phyloP scores from a whole-genome alignment of 2,888 invertebrate species.

The Drosophila fungiperda region DNA sequence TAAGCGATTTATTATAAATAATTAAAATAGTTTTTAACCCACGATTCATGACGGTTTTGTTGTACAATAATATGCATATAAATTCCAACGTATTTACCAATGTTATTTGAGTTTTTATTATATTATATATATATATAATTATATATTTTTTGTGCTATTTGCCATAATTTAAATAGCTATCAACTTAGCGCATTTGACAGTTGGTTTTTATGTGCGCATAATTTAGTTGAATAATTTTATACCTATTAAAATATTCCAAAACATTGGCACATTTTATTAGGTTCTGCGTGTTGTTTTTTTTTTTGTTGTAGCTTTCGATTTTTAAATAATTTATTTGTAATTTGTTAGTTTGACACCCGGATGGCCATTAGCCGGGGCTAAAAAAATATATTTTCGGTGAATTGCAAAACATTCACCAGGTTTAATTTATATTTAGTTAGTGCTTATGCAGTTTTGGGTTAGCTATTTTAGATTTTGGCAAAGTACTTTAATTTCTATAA shows the following conservation, averaged over 20 bases:
- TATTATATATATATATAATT: background rate
- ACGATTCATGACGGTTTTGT: background rate
- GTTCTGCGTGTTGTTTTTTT: slow-evolving; percentile 7
- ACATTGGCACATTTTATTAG: slow-evolving; percentile 13
- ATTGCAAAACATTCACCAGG: slow-evolving; percentile 11
- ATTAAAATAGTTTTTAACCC: slow-evolving; percentile 54
- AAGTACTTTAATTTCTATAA: background rate
- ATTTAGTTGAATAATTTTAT: slow-evolving; percentile 41
- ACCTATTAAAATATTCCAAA: slow-evolving; percentile 19
- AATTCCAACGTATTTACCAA: slow-evolving; percentile 17
- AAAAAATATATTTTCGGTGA: slow-evolving; percentile 4
- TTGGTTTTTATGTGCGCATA: slow-evolving; percentile 36
- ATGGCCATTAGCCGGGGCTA: slow-evolving; percentile 33
- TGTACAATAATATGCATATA: background rate
- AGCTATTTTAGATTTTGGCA: background rate
- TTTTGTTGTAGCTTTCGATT: slow-evolving; percentile 11
- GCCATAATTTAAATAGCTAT: slow-evolving; percentile 54
- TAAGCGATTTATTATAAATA: slow-evolving; percentile 64
- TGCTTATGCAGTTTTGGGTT: slow-evolving; percentile 17
- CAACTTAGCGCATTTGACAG: slow-evolving; percentile 53
- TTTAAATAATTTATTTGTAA: slow-evolving; percentile 37
- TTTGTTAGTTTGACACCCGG: slow-evolving; percentile 44
- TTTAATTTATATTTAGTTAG: slow-evolving; percentile 22
- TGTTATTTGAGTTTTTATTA: slow-evolving; percentile 20
- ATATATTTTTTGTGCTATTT: slow-evolving; percentile 7